Evolutionary conservation across 30 jellyfish, hydroid and myxozoan species (phyloP).

Genomic region (Aurelia sp.): DNA sequence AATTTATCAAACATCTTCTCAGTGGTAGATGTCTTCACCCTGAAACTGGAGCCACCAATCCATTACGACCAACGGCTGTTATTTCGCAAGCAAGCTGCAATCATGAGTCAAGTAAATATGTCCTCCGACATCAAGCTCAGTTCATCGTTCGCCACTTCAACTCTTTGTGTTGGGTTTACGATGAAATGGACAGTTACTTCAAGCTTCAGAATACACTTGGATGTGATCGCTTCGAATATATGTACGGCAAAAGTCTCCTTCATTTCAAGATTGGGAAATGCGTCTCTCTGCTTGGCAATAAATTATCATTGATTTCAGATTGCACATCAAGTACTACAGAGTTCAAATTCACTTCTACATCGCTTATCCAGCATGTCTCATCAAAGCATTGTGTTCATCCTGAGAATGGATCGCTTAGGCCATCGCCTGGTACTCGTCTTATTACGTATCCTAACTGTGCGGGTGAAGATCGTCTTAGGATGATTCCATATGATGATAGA

Average conservation of each 20-base stretch:
- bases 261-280: conserved; percentile 39
- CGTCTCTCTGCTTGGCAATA: not conserved
- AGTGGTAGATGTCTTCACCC: conserved; percentile 10
- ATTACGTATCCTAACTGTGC: not conserved
- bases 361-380: not conserved
- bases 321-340: conserved; percentile 31
- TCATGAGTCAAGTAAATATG: not conserved
- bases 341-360: not conserved
- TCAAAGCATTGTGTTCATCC: not conserved
- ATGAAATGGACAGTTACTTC: not conserved
- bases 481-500: not conserved
- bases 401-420: not conserved
- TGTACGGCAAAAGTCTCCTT: not conserved
- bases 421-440: not conserved
- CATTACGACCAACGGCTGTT: not conserved
- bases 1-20: conserved; percentile 10
- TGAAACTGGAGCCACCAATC: not conserved
- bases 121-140: conserved; percentile 24
- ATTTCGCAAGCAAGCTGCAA: conserved; percentile 9
- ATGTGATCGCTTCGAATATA: conserved; percentile 51
- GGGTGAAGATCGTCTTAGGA: not conserved
- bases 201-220: conserved; percentile 6
- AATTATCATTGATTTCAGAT: conserved; percentile 10
- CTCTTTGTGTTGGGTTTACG: conserved; percentile 45
- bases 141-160: conserved; percentile 33